These are phyloP conservation scores for human (Homo sapiens) DNA, from an alignment of 2,113 vertebrate species.

Conservation along the genomic window GRCh38 chr7:70316001-70316500, in stretches of 20 bases:
- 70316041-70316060: background rate
- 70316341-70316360: too few relatives aligned
- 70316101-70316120: background rate
- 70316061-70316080: background rate
- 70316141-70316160: background rate
- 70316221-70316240: background rate
- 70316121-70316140: background rate
- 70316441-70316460: background rate
- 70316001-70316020: background rate
- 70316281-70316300: background rate
- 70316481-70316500: background rate
- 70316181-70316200: background rate
- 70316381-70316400: background rate
- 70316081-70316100: background rate
- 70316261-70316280: background rate
- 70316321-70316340: rapidly evolving
- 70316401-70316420: background rate
- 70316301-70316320: background rate
- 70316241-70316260: background rate
- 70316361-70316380: background rate
- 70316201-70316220: background rate
- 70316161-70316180: background rate
- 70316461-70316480: background rate
- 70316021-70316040: background rate
- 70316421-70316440: background rate